Evolutionary conservation across 2,888 invertebrate species (phyloP), one percentile per base, ranked within the genome.

Genomic region (Euzophera pinguis): DNA sequence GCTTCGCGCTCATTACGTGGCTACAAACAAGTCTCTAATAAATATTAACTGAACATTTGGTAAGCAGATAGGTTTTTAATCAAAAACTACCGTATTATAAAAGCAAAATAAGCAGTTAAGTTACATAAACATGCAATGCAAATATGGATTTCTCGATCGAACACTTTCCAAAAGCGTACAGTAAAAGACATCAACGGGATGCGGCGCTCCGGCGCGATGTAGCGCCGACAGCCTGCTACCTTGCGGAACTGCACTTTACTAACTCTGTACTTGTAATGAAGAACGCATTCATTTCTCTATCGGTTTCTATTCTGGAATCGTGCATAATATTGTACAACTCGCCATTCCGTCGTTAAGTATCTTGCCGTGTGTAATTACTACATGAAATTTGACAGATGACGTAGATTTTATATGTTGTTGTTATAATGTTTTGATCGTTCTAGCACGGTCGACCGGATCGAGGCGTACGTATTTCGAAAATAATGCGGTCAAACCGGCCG

Each of bases 401-500:
- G 66, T 70, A 75, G 67, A 76, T 75, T 72, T 70, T 74, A 74
- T 77, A 74, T 78, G 79, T 79, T 82, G 81, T 83, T 83, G 81
- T 84, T 84, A 82, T 81, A 81, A 82, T 88, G 86, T 89, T 89
- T 87, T 87, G 87, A 86, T 87, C 79, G 79, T 75, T 76, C 73
- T 83, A 81, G 81, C 85, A 74, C 83, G 80, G 78, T 78, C 82
- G 82, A 85, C 81, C 86, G 85, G 87, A 85, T 86, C 78, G 81
- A 75, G 78, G 84, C 80, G 84, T 86, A 85, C 85, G 86, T 87
- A 87, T 87, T 86, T 86, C 86, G 84, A 85, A 86, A 88, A 89
- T 87, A 89, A 89, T 89, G 88, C 89, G 89, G 89, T 89, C 88
- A 89, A 85, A 87, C 88, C 84, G 84, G 87, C 85, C 83, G 80